A percentile compares a stretch with the other conserved stretches of the same genome.
Evolutionary conservation across 2,888 invertebrate species (phyloP).

Genomic region (Hirtodrosophila confusa): DNA sequence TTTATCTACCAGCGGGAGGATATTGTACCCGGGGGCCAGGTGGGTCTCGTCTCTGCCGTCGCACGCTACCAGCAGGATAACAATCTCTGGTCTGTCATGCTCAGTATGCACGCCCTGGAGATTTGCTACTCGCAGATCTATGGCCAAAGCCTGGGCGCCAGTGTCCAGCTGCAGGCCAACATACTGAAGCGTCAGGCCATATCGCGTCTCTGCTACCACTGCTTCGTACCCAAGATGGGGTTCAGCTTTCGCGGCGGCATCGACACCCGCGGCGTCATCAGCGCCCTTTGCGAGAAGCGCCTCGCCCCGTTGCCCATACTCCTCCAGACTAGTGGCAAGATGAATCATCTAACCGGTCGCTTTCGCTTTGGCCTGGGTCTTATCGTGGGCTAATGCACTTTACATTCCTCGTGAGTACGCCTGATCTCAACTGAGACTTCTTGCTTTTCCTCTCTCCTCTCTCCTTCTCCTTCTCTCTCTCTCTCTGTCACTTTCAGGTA

Average conservation of each 20-base stretch:
- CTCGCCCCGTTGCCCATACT: conserved; percentile 38
- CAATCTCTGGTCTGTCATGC: conserved; percentile 31
- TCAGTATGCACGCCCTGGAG: conserved; percentile 45
- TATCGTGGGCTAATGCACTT: conserved; percentile 27
- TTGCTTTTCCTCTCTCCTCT: too few species aligned
- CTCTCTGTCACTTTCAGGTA: too few species aligned
- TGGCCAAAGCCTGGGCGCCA: conserved; percentile 34
- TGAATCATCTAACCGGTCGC: conserved; percentile 35
- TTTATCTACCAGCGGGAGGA: conserved; percentile 37
- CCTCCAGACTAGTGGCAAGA: conserved; percentile 33
- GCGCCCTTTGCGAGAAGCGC: conserved; percentile 40
- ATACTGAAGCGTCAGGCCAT: conserved; percentile 35
- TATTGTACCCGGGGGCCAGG: conserved; percentile 33
- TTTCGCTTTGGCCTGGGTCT: conserved; percentile 44
- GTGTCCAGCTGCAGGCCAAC: conserved; percentile 45
- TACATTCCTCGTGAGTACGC: too few species aligned
- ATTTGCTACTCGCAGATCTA: conserved; percentile 45
- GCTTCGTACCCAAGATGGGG: conserved; percentile 24
- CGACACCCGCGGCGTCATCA: conserved; percentile 44
- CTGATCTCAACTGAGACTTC: too few species aligned
- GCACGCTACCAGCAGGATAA: conserved; percentile 34
- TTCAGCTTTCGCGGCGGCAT: conserved; percentile 46
- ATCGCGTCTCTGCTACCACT: conserved; percentile 36
- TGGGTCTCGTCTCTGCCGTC: conserved; percentile 31
- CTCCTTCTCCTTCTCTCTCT: too few species aligned